A percentile compares a stretch with the other conserved stretches of the same genome.
phyloP scores from a whole-genome alignment of 2,888 invertebrate species.

The Ditylenchus weischeri region DNA sequence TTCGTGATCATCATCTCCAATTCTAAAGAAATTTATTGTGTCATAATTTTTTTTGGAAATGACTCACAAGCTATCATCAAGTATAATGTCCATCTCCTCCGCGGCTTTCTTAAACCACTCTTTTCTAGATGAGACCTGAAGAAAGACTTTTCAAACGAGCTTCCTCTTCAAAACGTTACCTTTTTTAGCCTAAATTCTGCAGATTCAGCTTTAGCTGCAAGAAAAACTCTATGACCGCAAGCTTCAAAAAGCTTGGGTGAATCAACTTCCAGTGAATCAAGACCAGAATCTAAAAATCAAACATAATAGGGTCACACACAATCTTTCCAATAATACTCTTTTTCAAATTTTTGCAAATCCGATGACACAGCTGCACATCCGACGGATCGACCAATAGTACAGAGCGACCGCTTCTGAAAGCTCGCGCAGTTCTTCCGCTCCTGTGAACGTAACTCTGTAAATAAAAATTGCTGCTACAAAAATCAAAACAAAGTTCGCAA shows the following conservation, averaged over 20 bases:
- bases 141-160: background rate
- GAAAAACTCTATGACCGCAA: conserved; percentile 71
- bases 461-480: background rate
- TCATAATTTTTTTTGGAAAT: background rate
- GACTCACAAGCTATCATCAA: conserved; percentile 68
- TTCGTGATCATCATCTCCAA: background rate
- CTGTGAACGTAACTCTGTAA: conserved; percentile 86
- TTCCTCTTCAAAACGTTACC: conserved; percentile 31
- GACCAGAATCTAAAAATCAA: conserved; percentile 70
- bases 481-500: conserved; percentile 17
- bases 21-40: conserved; percentile 17
- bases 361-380: conserved; percentile 74
- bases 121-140: conserved; percentile 59
- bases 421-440: conserved; percentile 91
- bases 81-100: conserved; percentile 76
- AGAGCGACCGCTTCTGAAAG: conserved; percentile 81
- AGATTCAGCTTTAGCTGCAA: conserved; percentile 78
- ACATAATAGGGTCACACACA: background rate
- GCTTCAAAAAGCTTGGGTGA: conserved; percentile 64
- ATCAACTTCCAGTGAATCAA: conserved; percentile 78
- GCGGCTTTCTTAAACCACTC: conserved; percentile 84
- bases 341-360: conserved; percentile 78
- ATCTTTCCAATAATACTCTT: conserved; percentile 67
- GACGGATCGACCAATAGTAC: conserved; percentile 84
- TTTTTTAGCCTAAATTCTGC: conserved; percentile 69